Evolutionary conservation across 2,113 vertebrate genomes (phyloP), one percentile per base, ranked within the genome.

Genomic region (Vimba vimba): DNA sequence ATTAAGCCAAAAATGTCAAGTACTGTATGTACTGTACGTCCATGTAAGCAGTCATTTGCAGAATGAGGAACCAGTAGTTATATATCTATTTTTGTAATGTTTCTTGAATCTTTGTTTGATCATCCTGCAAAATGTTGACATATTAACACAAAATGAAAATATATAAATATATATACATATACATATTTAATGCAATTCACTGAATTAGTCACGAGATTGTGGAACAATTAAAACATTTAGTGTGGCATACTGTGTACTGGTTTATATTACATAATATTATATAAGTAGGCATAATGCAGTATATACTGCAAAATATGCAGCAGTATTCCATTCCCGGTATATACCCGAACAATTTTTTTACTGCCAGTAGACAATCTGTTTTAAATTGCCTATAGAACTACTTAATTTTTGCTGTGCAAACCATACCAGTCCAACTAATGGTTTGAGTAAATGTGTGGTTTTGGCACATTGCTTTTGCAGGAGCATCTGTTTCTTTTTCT

Each of bases 401-500:
- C 17, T 55, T 55, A 0, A 39, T 69, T 43, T 71, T 43, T 23
- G 19, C 68, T 43, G 68, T 36, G 64, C 64, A 68, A 68, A 68
- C 15, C 66, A 21, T 36, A 19, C 13, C 30, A 68, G 30, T 33
- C 8, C 36, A 43, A 71, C 75, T 57, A 30, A 55, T 57, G 52
- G 13, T 78, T 36, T 21, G 75, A 79, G 50, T 36, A 39, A 57
- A 79, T 59, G 76, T 57, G 19, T 23, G 19, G 30, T 59, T 45
- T 59, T 59, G 76, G 76, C 76, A 78, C 76, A 57, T 23, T 59
- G 21, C 36, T 82, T 21, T 47, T 76, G 23, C 21, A 27, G 60
- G 52, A 68, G 50, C 86, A 75, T 50, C 45, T 47, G 69, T 27
- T 75, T 73, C 25, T 25, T 79, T 27, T 80, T 79, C 79, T n/a